Percentiles rank a stretch among this genome's conserved stretches.
phyloP scores from a whole-genome alignment of 2,888 invertebrate genomes.

The Drosophila fulvimacula region DNA sequence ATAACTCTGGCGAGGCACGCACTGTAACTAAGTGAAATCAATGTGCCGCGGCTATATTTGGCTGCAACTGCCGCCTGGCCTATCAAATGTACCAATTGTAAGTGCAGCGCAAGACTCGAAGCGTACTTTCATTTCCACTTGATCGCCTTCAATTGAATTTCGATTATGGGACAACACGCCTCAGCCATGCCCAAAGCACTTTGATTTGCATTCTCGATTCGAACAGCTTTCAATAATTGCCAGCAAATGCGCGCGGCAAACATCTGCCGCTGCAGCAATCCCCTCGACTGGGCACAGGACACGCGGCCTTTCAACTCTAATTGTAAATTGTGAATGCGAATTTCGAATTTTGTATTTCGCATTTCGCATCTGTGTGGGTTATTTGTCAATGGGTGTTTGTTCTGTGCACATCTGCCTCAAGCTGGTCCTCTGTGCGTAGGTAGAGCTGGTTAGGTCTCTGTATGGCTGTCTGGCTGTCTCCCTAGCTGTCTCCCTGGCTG shows the following conservation, averaged over 20 bases:
- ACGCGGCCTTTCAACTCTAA: constrained; percentile 44
- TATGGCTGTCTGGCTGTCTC: neutral
- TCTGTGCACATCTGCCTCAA: constrained; percentile 59
- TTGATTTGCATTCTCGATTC: constrained; percentile 43
- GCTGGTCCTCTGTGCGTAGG: constrained; percentile 52
- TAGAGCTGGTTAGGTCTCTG: constrained; percentile 41
- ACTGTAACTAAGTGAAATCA: constrained; percentile 62
- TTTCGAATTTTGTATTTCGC: neutral
- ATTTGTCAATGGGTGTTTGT: constrained; percentile 46
- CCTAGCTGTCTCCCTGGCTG: neutral
- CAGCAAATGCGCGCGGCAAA: constrained; percentile 19
- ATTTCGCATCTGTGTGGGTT: constrained; percentile 36
- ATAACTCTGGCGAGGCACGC: constrained; percentile 35
- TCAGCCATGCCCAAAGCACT: neutral
- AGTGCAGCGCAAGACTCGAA: constrained; percentile 33
- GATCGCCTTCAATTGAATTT: constrained; percentile 39
- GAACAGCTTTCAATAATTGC: constrained; percentile 46
- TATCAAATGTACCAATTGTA: constrained; percentile 10
- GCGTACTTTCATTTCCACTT: constrained; percentile 44
- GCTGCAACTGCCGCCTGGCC: constrained; percentile 7
- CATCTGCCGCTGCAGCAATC: constrained; percentile 50
- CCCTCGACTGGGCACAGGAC: constrained; percentile 35
- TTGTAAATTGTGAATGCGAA: constrained; percentile 12
- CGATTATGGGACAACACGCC: constrained; percentile 27
- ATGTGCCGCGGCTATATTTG: constrained; percentile 56